Percentiles rank a stretch among this genome's conserved stretches.
Evolutionary conservation across 2,113 vertebrate species (phyloP).

Genomic region (Protobothrops mucrosquamatus): DNA sequence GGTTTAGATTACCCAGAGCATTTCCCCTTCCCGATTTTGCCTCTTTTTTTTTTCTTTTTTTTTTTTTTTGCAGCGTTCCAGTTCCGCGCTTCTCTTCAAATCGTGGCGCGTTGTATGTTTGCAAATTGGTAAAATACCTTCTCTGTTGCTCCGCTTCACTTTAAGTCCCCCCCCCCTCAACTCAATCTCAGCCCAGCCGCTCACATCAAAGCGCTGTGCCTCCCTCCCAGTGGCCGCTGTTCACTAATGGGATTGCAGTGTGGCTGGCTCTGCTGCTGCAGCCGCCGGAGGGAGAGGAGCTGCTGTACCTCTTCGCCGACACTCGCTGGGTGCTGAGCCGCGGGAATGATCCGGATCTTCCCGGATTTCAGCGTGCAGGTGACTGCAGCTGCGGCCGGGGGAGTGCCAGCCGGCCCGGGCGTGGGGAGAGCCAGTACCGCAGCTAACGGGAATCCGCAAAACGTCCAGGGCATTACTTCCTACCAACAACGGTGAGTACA

Average conservation of each 20-base stretch:
- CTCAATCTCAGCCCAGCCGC: constrained; percentile 56
- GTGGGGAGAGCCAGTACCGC: constrained; percentile 83
- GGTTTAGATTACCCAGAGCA: constrained; percentile 34
- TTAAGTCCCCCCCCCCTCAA: constrained; percentile 25
- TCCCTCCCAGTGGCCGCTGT: constrained; percentile 69
- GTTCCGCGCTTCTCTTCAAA: background rate
- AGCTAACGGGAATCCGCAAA: constrained; percentile 90
- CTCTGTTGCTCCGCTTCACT: constrained; percentile 20
- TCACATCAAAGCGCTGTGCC: constrained; percentile 72
- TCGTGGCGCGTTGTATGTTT: constrained; percentile 28
- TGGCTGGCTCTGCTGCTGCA: constrained; percentile 74
- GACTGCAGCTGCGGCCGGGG: constrained; percentile 87
- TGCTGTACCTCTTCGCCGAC: constrained; percentile 64
- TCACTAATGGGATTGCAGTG: constrained; percentile 83
- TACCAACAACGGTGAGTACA: constrained; percentile 95
- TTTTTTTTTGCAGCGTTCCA: background rate
- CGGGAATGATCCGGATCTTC: constrained; percentile 97
- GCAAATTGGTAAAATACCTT: constrained; percentile 26
- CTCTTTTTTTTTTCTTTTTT: background rate
- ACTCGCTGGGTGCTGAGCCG: constrained; percentile 68
- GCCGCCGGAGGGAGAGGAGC: constrained; percentile 72
- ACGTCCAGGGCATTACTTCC: constrained; percentile 88
- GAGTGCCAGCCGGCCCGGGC: constrained; percentile 85
- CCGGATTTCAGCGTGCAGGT: constrained; percentile 99
- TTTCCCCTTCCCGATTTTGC: constrained; percentile 12